Base-by-base conservation (phyloP, 2,797 vertebrate species). In the Anas bahamensis region DNA sequence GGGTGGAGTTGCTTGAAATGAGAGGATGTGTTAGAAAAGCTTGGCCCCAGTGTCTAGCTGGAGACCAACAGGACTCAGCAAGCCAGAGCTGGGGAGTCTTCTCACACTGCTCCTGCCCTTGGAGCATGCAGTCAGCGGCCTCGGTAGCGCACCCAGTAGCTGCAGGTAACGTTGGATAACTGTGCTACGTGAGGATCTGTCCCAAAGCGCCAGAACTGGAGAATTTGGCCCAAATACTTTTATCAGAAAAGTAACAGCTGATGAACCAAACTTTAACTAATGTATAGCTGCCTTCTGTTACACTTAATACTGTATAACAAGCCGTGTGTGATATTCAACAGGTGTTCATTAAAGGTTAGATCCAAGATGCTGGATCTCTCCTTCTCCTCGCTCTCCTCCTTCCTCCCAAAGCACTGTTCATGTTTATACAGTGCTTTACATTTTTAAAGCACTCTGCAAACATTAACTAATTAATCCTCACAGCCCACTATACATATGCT, bases 401-500 rank as follows among this genome's bases (percentile, higher is more conserved):
- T 88, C 63, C 41, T 92, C 56, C 68, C 68, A 65, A 79, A 84
- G 41, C 50, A 88, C 14, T 3, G 1, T 55, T 90, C 44, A 10
- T 63, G 57, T 83, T 84, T 82, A 29, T 71, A 65, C 10, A 2
- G 2, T 8, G 78, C 83, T 83, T 90, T 59, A 64, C 41, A 48
- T 92, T 88, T 95, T 95, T 86, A 79, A 68, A 88, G n/a, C 63
- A 73, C 78, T 89, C 76, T 90, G 66, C 74, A 88, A 88, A 72
- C 29, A 81, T 93, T 88, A 94, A 83, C 71, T 88, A 77, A 95
- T 92, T 84, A 81, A 93, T 92, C 56, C 68, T 92, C 52, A 60
- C 81, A 90, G 63, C 78, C 70, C 81, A 83, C 78, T 93, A 52
- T 85, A 79, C 59, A 91, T 94, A 90, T 75, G 87, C 76, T 96